These are phyloP conservation scores for Ammospiza maritima DNA, from an alignment of 2,797 vertebrate genomes.

Conservation along the genomic window DNA sequence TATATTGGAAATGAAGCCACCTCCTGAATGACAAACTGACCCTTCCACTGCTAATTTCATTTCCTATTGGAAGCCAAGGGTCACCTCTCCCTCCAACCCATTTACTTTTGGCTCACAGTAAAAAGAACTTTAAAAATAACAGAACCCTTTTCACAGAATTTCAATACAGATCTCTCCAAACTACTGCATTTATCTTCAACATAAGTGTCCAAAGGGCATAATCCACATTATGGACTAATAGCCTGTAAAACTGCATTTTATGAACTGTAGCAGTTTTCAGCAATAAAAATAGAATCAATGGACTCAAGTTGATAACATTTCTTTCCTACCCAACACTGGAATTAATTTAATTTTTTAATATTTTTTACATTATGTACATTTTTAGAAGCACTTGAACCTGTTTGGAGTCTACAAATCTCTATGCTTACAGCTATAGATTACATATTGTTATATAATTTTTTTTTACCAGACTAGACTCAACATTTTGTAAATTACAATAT, in stretches of 20 bases:
- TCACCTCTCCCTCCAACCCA: not conserved
- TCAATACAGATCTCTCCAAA: constrained; percentile 3
- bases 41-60: not conserved
- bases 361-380: not conserved
- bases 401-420: not conserved
- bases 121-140: not conserved
- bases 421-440: not conserved
- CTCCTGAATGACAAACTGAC: not conserved
- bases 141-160: not conserved
- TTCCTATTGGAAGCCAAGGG: not conserved
- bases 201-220: constrained; percentile 41
- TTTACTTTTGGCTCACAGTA: not conserved
- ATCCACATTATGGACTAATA: constrained; percentile 58
- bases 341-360: not conserved
- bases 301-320: not conserved
- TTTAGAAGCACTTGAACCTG: not conserved
- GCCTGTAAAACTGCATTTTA: constrained; percentile 59
- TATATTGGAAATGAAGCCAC: not conserved
- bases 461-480: not conserved
- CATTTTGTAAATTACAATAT: not conserved
- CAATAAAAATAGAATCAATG: constrained; percentile 39
- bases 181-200: constrained; percentile 26
- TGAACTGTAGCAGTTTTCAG: constrained; percentile 43
- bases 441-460: not conserved
- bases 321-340: not conserved